Evolutionary conservation across 1,140 invertebrate species (phyloP).

Genomic region (Bombus ignitus): DNA sequence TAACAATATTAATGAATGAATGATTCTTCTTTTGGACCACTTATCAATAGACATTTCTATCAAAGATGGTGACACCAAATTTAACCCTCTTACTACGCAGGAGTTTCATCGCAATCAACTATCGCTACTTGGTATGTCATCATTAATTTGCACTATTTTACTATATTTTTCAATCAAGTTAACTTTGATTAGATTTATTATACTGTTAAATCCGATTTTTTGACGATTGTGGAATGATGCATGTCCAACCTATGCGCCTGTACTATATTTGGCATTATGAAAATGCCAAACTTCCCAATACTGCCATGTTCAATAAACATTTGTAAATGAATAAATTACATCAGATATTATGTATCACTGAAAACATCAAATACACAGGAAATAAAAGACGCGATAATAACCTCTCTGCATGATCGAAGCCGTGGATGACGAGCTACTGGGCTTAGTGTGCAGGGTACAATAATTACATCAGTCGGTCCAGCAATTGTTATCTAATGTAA

Average conservation of each 20-base stretch:
- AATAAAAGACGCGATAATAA: slow-evolving; percentile 34
- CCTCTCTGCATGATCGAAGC: slow-evolving; percentile 14
- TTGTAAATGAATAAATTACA: not conserved
- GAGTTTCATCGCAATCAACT: slow-evolving; percentile 1
- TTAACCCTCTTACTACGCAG: slow-evolving; percentile 23
- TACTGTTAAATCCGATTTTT: not conserved
- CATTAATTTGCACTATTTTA: not conserved
- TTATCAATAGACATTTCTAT: slow-evolving; percentile 13
- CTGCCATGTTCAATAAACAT: not conserved
- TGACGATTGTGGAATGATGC: not conserved
- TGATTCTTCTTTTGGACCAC: slow-evolving; percentile 9
- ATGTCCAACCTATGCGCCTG: not conserved
- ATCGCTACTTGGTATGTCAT: slow-evolving; percentile 25
- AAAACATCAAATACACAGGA: slow-evolving; percentile 3
- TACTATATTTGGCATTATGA: not conserved
- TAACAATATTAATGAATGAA: slow-evolving; percentile 10
- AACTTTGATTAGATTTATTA: not conserved
- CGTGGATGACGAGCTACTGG: not conserved
- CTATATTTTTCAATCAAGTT: not conserved
- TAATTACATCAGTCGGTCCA: slow-evolving; percentile 67
- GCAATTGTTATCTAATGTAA: slow-evolving; percentile 66
- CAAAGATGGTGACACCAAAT: slow-evolving; percentile 28
- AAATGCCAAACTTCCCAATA: not conserved
- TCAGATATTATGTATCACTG: not conserved
- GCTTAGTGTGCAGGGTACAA: slow-evolving; percentile 43